Conservation (phyloP, 1,140 invertebrate species). For the Achatina immaculata region DNA sequence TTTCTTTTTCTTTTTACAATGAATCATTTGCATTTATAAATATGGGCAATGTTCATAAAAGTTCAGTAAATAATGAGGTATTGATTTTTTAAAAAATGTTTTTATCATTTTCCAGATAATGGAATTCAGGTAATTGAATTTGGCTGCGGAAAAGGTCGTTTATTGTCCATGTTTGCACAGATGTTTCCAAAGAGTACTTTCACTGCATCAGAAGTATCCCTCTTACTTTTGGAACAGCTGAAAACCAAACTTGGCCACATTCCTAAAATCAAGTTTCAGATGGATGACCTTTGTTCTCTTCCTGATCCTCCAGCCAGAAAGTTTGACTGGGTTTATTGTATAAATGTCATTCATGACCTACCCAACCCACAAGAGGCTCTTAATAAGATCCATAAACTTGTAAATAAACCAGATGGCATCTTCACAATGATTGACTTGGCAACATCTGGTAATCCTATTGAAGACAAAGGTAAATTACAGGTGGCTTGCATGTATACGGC, state of each 20-base stretch:
- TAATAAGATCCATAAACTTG: neutral
- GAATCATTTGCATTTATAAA: no score
- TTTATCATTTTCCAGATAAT: neutral
- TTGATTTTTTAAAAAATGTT: no score
- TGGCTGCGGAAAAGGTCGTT: constrained; percentile 28
- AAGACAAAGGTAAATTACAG: neutral
- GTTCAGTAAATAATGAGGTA: no score
- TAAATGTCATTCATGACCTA: constrained; percentile 32
- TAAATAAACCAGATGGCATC: neutral
- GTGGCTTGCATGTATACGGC: constrained; percentile 13
- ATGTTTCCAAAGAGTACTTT: constrained; percentile 32
- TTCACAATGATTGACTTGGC: constrained; percentile 21
- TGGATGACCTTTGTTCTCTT: constrained; percentile 14
- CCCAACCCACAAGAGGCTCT: constrained; percentile 26
- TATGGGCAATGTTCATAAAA: no score
- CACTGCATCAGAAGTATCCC: neutral
- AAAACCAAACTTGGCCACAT: neutral
- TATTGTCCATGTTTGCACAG: neutral
- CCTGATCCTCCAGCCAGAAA: constrained; percentile 7
- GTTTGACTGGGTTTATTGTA: constrained; percentile 25
- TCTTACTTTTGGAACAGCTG: neutral
- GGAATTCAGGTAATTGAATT: constrained; percentile 35
- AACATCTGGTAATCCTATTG: constrained; percentile 9
- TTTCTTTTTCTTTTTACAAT: no score
- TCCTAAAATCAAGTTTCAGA: constrained; percentile 8